These are phyloP conservation scores for Panthera leo DNA, from an alignment of 2,113 vertebrate genomes.

Conservation along the genomic window DNA sequence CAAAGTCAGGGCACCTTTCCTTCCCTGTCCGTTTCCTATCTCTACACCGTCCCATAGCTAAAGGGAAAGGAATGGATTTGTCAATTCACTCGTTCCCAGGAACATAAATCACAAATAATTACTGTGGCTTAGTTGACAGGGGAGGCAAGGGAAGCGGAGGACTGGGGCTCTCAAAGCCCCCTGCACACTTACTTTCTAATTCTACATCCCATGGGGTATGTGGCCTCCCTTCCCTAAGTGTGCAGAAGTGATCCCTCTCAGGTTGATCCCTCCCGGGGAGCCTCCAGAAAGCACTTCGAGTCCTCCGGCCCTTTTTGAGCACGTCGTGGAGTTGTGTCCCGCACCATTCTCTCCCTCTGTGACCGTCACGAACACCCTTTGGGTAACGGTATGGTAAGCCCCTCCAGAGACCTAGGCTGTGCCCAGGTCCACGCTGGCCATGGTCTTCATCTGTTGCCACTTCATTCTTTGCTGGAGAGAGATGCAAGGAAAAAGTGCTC, in stretches of 20 bases:
- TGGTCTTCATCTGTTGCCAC: background rate
- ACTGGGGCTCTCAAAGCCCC: background rate
- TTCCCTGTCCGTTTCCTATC: rapidly evolving
- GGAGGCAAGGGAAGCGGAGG: background rate
- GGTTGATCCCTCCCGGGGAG: background rate
- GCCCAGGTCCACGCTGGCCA: rapidly evolving
- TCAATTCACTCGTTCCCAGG: background rate
- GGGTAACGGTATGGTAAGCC: background rate
- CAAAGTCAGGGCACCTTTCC: background rate
- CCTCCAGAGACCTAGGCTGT: background rate
- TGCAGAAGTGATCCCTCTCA: rapidly evolving
- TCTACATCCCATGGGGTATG: rapidly evolving
- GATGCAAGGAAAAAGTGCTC: background rate
- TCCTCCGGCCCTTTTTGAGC: background rate
- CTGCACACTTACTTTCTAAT: background rate
- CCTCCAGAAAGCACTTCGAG: background rate
- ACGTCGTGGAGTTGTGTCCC: background rate
- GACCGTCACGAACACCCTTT: no score
- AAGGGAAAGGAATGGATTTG: background rate
- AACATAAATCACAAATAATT: background rate
- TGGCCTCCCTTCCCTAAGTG: background rate
- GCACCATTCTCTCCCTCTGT: background rate
- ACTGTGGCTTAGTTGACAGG: background rate
- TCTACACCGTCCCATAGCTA: background rate
- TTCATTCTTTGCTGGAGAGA: background rate